phyloP scores from a whole-genome alignment of 1,140 invertebrate species.

The Drosophila sechellia region DNA sequence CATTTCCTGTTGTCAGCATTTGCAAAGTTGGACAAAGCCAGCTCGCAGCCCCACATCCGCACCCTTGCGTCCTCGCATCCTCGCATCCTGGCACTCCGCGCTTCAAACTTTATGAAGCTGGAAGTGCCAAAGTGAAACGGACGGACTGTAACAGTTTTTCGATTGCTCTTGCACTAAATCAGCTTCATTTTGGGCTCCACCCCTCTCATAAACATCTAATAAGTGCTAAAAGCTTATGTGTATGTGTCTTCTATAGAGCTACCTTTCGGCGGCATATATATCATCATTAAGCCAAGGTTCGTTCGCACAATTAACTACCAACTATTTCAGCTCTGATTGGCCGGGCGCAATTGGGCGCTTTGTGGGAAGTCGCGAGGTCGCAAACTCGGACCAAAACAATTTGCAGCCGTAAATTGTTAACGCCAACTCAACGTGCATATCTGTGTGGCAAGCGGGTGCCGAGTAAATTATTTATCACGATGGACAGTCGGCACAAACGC shows the following conservation, averaged over 20 bases:
- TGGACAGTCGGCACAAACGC: slow-evolving; percentile 20
- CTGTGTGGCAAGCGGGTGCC: slow-evolving; percentile 43
- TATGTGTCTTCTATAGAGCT: not conserved
- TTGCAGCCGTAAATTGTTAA: slow-evolving; percentile 52
- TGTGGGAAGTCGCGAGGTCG: slow-evolving; percentile 1
- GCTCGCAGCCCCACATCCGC: not conserved
- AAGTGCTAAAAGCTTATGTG: not conserved
- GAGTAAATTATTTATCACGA: slow-evolving; percentile 68
- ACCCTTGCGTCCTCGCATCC: not conserved
- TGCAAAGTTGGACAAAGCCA: slow-evolving; percentile 59
- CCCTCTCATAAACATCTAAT: not conserved
- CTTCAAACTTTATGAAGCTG: slow-evolving; percentile 29
- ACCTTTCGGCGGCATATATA: not conserved
- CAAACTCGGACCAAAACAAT: slow-evolving; percentile 19
- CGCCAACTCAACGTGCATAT: slow-evolving; percentile 37
- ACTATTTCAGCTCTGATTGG: slow-evolving; percentile 1
- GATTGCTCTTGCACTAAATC: not conserved
- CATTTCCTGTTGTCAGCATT: slow-evolving; percentile 76
- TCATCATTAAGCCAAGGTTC: slow-evolving; percentile 6
- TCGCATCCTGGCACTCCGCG: slow-evolving; percentile 29
- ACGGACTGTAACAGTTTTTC: not conserved
- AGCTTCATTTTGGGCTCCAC: not conserved
- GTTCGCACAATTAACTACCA: not conserved
- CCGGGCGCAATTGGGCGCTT: too few species aligned
- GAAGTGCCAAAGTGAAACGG: slow-evolving; percentile 1